Percentiles rank a stretch among this genome's conserved stretches.
phyloP scores from a whole-genome alignment of 53 echinoderm and acorn worm species.

The Echinarachnius parma region DNA sequence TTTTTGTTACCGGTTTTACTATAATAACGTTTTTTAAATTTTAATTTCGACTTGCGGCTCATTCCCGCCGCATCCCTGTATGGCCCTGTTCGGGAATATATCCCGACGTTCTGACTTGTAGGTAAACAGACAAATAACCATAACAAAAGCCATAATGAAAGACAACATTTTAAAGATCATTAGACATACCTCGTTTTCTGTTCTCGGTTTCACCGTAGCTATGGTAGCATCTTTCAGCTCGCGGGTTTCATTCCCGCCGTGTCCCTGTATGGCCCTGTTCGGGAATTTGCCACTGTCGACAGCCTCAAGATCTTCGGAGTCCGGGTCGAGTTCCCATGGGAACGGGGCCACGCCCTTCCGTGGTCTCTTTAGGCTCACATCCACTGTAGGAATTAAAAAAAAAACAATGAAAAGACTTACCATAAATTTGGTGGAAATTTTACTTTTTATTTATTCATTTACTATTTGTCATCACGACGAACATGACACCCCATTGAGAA shows the following conservation, averaged over 20 bases:
- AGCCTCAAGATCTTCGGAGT: not conserved
- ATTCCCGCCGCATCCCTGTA: not conserved
- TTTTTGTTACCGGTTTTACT: not conserved
- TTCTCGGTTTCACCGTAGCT: not conserved
- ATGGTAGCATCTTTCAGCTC: conserved; percentile 4
- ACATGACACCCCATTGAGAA: no score
- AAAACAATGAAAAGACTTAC: no score
- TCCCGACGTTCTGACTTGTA: no score
- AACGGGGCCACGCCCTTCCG: not conserved
- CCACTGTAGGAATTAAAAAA: not conserved
- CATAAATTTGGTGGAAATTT: no score
- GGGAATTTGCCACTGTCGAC: not conserved
- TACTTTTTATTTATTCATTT: no score
- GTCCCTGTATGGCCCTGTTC: conserved; percentile 3
- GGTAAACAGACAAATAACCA: no score
- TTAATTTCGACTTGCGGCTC: no score
- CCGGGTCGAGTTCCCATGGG: conserved; percentile 6
- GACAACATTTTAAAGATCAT: no score
- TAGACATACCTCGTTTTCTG: conserved; percentile 15
- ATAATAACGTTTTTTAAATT: not conserved
- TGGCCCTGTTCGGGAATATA: no score
- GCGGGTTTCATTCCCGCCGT: no score
- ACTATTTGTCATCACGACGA: no score
- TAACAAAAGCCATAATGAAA: no score
- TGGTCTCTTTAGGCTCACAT: conserved; percentile 5